Evolutionary conservation across 2,797 vertebrate genomes (phyloP).

Genomic region (Epinephelus awoara): DNA sequence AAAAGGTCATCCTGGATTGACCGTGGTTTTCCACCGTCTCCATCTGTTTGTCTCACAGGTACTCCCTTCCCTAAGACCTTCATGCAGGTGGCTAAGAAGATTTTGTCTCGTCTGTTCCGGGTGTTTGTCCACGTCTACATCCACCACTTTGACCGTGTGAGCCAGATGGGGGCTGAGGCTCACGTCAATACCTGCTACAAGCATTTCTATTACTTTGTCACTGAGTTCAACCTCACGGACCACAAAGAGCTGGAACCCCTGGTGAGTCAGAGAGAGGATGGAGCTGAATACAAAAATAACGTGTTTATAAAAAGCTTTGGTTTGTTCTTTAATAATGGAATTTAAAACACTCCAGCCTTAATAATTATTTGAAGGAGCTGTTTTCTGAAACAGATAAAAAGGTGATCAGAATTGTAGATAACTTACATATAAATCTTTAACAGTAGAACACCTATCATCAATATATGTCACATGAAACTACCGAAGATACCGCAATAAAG

Average conservation of each 20-base stretch:
- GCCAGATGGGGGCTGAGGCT: conserved; percentile 97
- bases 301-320: too few relatives aligned
- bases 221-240: conserved; percentile 95
- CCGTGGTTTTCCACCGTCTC: conserved; percentile 18
- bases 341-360: not conserved
- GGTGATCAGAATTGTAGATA: too few relatives aligned
- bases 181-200: conserved; percentile 99
- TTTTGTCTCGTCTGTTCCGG: conserved; percentile 96
- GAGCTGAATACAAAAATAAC: not conserved
- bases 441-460: too few relatives aligned
- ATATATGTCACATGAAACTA: not conserved
- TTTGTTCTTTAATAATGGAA: too few relatives aligned
- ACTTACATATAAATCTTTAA: too few relatives aligned
- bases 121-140: conserved; percentile 99
- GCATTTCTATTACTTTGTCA: conserved; percentile 98
- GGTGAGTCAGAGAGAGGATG: conserved; percentile 86
- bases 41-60: conserved; percentile 84
- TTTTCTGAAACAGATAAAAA: not conserved
- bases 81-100: conserved; percentile 97
- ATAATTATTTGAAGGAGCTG: not conserved
- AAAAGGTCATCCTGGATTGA: conserved; percentile 51
- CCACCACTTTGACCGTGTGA: conserved; percentile 97
- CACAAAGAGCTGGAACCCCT: conserved; percentile 98
- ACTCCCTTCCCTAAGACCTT: conserved; percentile 98
- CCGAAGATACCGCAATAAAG: not conserved